Percentiles rank a stretch among this genome's conserved stretches.
Conservation (phyloP, 2,113 vertebrate genomes). For the Narcine bancroftii region DNA sequence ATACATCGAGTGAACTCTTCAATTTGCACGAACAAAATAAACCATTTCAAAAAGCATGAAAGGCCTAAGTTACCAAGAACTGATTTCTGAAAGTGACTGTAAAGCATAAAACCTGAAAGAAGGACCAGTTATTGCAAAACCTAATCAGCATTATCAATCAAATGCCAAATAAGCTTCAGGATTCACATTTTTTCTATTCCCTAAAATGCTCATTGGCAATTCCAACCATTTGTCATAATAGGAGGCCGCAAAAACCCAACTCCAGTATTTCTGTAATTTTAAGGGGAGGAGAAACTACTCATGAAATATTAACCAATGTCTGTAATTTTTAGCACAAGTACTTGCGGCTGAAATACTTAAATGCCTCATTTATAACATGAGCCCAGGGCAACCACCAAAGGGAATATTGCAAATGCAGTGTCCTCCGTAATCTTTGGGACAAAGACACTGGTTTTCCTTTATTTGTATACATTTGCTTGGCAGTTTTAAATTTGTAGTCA, state of each 20-base stretch:
- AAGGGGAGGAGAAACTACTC: neutral
- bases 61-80: neutral
- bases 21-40: conserved; percentile 1
- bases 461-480: no score
- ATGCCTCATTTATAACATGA: neutral
- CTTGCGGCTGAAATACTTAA: neutral
- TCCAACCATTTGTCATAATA: neutral
- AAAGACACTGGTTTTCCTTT: no score
- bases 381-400: no score
- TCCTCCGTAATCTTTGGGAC: no score
- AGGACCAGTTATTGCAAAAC: neutral
- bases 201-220: neutral
- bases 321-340: neutral
- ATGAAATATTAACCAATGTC: neutral
- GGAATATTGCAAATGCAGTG: neutral
- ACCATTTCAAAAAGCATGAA: neutral
- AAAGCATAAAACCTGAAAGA: neutral
- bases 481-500: no score
- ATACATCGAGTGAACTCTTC: neutral
- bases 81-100: neutral
- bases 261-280: neutral
- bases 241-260: neutral
- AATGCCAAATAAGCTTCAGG: neutral
- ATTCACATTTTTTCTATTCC: neutral
- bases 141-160: neutral